These are phyloP conservation scores for Kryphioiulus occultus DNA, from an alignment of 2,888 invertebrate genomes.

Conservation along the genomic window DNA sequence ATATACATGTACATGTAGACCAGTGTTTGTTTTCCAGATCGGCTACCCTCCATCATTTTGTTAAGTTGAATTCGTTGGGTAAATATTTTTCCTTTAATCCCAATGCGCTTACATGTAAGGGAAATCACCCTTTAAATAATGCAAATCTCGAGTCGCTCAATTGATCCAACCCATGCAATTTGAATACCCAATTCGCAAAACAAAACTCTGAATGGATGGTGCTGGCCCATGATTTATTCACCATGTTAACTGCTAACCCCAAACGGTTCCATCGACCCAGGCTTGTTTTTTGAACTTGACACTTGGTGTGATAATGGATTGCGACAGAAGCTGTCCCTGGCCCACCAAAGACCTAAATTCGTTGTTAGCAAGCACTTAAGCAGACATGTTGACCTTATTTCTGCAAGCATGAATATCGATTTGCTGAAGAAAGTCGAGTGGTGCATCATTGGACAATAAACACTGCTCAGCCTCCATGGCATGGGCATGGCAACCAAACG, in stretches of 20 bases:
- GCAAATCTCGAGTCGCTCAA: not conserved
- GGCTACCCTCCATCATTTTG: too few species aligned
- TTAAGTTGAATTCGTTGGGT: too few species aligned
- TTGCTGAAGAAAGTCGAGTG: not conserved
- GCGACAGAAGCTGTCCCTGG: not conserved
- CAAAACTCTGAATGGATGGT: too few species aligned
- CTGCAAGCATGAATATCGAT: not conserved
- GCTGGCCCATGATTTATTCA: not conserved
- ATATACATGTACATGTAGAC: too few species aligned
- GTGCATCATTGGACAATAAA: not conserved
- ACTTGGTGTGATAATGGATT: not conserved
- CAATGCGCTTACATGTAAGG: too few species aligned
- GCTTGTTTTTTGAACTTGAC: not conserved
- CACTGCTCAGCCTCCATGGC: not conserved
- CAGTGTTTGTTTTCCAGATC: too few species aligned
- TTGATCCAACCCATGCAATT: not conserved
- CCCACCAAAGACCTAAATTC: not conserved
- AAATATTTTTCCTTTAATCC: too few species aligned
- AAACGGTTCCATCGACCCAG: not conserved
- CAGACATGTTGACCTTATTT: constrained; percentile 23
- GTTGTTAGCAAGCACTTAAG: not conserved
- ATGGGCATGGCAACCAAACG: not conserved
- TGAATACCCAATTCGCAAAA: not conserved
- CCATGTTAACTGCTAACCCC: not conserved
- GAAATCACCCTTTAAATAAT: not conserved